phyloP scores from a whole-genome alignment of 2,113 vertebrate species.

The Osmerus mordax region DNA sequence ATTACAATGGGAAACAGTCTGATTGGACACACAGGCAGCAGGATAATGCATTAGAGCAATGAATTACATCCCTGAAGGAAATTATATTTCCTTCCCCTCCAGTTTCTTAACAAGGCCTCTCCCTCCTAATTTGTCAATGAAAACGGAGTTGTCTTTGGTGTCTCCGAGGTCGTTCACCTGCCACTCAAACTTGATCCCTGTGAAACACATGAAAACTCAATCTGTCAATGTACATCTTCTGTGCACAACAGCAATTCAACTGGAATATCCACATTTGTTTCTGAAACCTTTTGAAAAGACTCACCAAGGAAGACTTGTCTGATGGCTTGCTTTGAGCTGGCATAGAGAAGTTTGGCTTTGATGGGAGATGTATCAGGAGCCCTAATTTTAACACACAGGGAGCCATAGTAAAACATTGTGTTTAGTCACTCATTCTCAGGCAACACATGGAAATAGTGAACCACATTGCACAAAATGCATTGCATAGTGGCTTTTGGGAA shows the following conservation, averaged over 20 bases:
- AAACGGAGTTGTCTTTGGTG: conserved; percentile 37
- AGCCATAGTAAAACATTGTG: not conserved
- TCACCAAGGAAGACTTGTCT: conserved; percentile 66
- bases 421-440: not conserved
- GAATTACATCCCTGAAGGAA: not conserved
- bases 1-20: not conserved
- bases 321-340: conserved; percentile 74
- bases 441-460: not conserved
- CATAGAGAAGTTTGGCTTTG: conserved; percentile 75
- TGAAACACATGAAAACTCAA: not conserved
- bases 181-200: conserved; percentile 76
- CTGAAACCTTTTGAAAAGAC: not conserved
- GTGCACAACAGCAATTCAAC: not conserved
- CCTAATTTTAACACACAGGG: conserved; percentile 54
- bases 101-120: conserved; percentile 49
- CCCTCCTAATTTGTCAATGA: conserved; percentile 69
- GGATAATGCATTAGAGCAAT: not conserved
- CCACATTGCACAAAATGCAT: not conserved
- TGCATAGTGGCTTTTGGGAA: not conserved
- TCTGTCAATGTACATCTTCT: not conserved
- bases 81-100: conserved; percentile 60
- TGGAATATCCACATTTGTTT: no score
- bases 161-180: conserved; percentile 72
- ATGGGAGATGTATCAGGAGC: conserved; percentile 61
- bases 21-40: not conserved